Conservation (phyloP, 2,888 invertebrate genomes). For the Acrobasis consociella region DNA sequence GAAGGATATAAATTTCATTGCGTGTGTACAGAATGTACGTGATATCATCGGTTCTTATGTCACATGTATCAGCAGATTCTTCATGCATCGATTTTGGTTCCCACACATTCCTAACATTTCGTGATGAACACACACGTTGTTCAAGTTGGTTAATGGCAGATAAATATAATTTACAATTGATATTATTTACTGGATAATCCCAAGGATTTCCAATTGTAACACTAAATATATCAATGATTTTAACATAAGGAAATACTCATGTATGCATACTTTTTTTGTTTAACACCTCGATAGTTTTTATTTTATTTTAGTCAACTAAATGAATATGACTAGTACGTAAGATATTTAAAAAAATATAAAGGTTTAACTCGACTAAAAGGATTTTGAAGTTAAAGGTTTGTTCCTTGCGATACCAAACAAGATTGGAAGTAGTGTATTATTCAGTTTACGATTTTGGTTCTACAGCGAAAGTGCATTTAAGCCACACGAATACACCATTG, state of each 20-base stretch:
- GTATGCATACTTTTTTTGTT: neutral
- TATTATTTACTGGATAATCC: too few species aligned
- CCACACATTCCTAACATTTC: constrained; percentile 32
- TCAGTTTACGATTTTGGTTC: constrained; percentile 12
- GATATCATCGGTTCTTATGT: constrained; percentile 35
- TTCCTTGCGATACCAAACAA: neutral
- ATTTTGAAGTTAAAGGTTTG: neutral
- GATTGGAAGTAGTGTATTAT: constrained; percentile 10
- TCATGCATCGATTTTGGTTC: constrained; percentile 39
- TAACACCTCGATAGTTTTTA: neutral
- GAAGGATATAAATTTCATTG: constrained; percentile 14
- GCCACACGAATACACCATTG: neutral
- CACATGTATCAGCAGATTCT: constrained; percentile 42
- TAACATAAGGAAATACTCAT: neutral
- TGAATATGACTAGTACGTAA: neutral
- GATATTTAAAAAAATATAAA: neutral
- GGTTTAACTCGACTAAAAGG: neutral
- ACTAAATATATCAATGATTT: too few species aligned
- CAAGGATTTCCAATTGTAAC: too few species aligned
- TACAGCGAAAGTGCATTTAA: constrained; percentile 22
- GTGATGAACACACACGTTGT: neutral
- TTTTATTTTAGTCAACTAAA: too few species aligned
- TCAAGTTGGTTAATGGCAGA: neutral
- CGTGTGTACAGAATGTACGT: neutral
- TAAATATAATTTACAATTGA: neutral